Evolutionary conservation across 2,888 invertebrate genomes (phyloP).

Genomic region (Zeuzera pyrina): DNA sequence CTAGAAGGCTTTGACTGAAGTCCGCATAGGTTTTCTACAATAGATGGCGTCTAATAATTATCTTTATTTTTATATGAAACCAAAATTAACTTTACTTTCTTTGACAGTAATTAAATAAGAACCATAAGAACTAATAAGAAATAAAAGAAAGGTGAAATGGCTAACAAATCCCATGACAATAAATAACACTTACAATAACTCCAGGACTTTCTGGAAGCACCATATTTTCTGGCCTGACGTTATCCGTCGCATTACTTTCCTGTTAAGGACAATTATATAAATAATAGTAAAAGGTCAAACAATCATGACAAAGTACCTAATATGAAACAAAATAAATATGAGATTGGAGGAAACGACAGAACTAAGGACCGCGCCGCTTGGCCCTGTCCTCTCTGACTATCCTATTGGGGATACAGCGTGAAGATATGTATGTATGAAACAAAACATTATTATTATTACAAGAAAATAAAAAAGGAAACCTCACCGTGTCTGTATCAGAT

Average conservation of each 20-base stretch:
- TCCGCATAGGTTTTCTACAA: constrained; percentile 65
- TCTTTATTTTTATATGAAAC: background rate
- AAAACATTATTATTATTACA: background rate
- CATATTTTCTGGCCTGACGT: constrained; percentile 24
- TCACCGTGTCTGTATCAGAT: constrained; percentile 54
- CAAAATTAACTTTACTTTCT: background rate
- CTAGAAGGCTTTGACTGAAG: constrained; percentile 91
- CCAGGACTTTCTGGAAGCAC: constrained; percentile 34
- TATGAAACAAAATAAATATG: no score
- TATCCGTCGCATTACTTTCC: constrained; percentile 37
- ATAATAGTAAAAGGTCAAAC: no score
- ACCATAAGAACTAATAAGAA: no score
- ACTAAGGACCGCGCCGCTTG: background rate
- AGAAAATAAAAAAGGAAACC: constrained; percentile 5
- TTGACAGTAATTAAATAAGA: background rate
- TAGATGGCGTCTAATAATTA: no score
- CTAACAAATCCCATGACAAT: no score
- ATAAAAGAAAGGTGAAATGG: no score
- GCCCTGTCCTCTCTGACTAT: background rate
- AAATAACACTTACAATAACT: constrained; percentile 32
- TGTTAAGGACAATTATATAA: no score
- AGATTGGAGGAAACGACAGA: no score
- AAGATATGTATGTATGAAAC: background rate
- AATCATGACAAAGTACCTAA: no score
- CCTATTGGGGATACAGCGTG: background rate